These are phyloP conservation scores for Clarias batrachus DNA, from an alignment of 2,113 vertebrate species.

Conservation along the genomic window DNA sequence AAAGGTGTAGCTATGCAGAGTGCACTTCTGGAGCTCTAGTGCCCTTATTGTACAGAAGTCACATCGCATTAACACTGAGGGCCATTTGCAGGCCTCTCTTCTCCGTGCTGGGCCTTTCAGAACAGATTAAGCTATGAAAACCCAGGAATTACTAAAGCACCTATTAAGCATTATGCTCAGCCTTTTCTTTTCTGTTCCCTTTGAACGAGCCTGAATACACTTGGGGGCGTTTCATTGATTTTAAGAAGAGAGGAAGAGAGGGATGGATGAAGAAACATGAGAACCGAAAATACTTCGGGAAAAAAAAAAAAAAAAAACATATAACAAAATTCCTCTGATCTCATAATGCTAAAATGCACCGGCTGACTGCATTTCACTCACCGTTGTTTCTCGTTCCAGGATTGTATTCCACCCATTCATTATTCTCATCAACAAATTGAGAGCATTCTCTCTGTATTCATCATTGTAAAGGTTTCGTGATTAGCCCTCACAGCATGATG, in stretches of 20 bases:
- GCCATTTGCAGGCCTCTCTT: constrained; percentile 88
- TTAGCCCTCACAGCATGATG: constrained; percentile 14
- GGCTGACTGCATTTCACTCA: constrained; percentile 8
- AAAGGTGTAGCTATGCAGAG: constrained; percentile 82
- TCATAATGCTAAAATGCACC: constrained; percentile 8
- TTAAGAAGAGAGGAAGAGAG: constrained; percentile 26
- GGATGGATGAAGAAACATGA: neutral
- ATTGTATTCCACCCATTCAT: constrained; percentile 8
- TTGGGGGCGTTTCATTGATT: constrained; percentile 59
- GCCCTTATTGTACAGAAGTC: constrained; percentile 98
- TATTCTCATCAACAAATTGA: neutral
- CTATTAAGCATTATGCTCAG: constrained; percentile 82
- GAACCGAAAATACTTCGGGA: neutral
- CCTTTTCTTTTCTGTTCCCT: constrained; percentile 65
- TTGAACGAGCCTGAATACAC: constrained; percentile 66
- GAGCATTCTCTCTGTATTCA: neutral
- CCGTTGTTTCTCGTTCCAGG: neutral
- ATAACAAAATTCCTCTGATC: constrained; percentile 4
- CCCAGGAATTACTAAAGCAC: constrained; percentile 96
- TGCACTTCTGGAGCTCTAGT: constrained; percentile 84
- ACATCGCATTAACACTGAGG: constrained; percentile 99
- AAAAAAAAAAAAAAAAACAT: neutral
- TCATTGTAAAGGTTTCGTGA: neutral
- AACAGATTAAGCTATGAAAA: constrained; percentile 99
- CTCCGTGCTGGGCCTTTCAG: constrained; percentile 97